Base-by-base conservation (phyloP, 2,888 invertebrate species). In the Tupiocoris notatus region DNA sequence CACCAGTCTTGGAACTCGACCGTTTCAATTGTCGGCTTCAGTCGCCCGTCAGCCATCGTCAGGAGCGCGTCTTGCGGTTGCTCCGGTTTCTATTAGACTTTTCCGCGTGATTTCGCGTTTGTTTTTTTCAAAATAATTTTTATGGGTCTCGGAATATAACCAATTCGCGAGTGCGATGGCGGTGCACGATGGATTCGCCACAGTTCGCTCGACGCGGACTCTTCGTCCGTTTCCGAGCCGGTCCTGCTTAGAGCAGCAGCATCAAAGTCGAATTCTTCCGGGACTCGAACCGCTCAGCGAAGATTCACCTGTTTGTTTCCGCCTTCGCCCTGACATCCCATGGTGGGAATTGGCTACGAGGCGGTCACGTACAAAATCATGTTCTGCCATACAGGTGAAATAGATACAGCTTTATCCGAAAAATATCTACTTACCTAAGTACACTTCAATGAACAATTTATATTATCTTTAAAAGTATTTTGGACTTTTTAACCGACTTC, bases 261-360 rank as follows among this genome's bases (percentile, higher is more conserved):
- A 39, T 39, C 39, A 39, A 39, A 39, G 12, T 12, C 39, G 39
- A 12, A 39, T 39, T 12, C 39, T 39, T 12, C 39, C 39, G 12
- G 39, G 39, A 39, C 39, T 39, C 39, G 79, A 81, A 76, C 79
- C 81, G 20, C 79, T 81, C 23, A 59, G 79, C 58, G 81, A 81
- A 76, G 80, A 80, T 23, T 76, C 79, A 1, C 77, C 78, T 16
- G 76, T 80, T 22, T 89, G 89, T 57, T 84, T 90, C 66, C 85
- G 90, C 54, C 86, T 88, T 21, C 76, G 76, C 23, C 91, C 91
- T 25, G 88, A 89, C 76, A 88, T 94, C 79, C 94, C 94, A 0
- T 94, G 94, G 94, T 94, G 93, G 90, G 94, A 94, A 84, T 84
- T 94, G 81, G 94, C 94, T 58, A 92, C 92, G 67, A 89, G 90